Evolutionary conservation across 2,888 invertebrate genomes (phyloP).

Genomic region (Cryptus viduatorius): DNA sequence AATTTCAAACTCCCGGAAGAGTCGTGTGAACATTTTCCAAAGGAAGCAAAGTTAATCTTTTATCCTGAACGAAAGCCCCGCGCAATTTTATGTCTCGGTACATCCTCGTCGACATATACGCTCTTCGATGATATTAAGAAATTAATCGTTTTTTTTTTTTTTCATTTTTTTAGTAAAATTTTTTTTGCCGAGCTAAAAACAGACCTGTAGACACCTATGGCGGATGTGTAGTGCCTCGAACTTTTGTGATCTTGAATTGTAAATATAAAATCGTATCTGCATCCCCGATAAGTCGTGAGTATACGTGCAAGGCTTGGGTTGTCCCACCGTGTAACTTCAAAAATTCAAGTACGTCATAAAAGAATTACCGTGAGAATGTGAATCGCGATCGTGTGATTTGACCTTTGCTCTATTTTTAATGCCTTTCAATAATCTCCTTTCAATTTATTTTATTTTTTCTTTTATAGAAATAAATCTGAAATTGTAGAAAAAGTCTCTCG

Average conservation of each 20-base stretch:
- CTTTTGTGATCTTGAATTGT: slow-evolving; percentile 95
- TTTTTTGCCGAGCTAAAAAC: slow-evolving; percentile 64
- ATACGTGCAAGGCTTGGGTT: slow-evolving; percentile 94
- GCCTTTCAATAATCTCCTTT: too few species aligned
- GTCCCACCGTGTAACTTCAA: slow-evolving; percentile 92
- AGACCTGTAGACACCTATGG: slow-evolving; percentile 97
- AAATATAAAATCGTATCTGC: slow-evolving; percentile 98
- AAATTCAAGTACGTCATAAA: slow-evolving; percentile 20
- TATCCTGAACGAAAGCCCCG: slow-evolving; percentile 95
- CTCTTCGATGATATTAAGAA: slow-evolving; percentile 87
- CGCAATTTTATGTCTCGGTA: slow-evolving; percentile 97
- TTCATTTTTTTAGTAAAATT: slow-evolving; percentile 27
- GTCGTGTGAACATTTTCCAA: slow-evolving; percentile 94
- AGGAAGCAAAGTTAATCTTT: slow-evolving; percentile 93
- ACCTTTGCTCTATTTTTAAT: too few species aligned
- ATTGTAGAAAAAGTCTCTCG: too few species aligned
- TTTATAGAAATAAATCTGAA: too few species aligned
- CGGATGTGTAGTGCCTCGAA: slow-evolving; percentile 94
- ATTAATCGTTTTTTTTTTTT: slow-evolving; percentile 11
- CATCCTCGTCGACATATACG: slow-evolving; percentile 95
- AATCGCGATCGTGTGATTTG: too few species aligned
- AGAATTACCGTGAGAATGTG: too few species aligned
- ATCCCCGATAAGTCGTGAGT: slow-evolving; percentile 92
- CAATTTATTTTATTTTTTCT: too few species aligned
- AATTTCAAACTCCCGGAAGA: slow-evolving; percentile 97